Evolutionary conservation across 1,140 invertebrate species (phyloP).

Genomic region (Lasaia peninsularis): DNA sequence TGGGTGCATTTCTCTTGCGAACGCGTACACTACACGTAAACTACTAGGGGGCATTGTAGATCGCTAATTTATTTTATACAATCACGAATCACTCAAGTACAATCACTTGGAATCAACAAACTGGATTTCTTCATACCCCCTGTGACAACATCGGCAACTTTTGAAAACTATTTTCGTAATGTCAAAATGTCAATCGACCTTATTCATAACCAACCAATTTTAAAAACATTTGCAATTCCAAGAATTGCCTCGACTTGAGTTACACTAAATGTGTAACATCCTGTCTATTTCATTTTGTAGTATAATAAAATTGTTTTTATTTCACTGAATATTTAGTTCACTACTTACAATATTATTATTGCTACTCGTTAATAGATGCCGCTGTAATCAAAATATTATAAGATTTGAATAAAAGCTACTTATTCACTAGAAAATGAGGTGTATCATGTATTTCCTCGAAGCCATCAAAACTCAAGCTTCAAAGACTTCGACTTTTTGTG

Average conservation of each 20-base stretch:
- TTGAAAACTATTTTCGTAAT: conserved; percentile 37
- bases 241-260: not conserved
- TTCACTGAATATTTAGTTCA: conserved; percentile 8
- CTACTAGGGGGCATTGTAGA: conserved; percentile 72
- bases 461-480: no score
- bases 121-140: conserved; percentile 70
- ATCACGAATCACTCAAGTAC: conserved; percentile 54
- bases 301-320: conserved; percentile 12
- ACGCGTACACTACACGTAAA: conserved; percentile 82
- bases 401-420: not conserved
- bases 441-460: no score
- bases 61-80: conserved; percentile 68
- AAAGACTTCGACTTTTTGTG: no score
- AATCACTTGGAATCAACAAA: conserved; percentile 72
- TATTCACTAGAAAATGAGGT: not conserved
- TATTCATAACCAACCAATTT: conserved; percentile 14
- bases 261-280: not conserved
- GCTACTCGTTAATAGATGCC: conserved; percentile 41
- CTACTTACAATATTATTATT: conserved; percentile 14
- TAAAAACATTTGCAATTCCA: not conserved
- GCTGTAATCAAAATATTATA: not conserved
- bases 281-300: conserved; percentile 16
- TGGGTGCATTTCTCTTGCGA: conserved; percentile 86
- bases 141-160: conserved; percentile 42
- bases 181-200: conserved; percentile 36